Evolutionary conservation across 2,888 invertebrate genomes (phyloP), one percentile per base, ranked within the genome.

Genomic region (Nineta flava): DNA sequence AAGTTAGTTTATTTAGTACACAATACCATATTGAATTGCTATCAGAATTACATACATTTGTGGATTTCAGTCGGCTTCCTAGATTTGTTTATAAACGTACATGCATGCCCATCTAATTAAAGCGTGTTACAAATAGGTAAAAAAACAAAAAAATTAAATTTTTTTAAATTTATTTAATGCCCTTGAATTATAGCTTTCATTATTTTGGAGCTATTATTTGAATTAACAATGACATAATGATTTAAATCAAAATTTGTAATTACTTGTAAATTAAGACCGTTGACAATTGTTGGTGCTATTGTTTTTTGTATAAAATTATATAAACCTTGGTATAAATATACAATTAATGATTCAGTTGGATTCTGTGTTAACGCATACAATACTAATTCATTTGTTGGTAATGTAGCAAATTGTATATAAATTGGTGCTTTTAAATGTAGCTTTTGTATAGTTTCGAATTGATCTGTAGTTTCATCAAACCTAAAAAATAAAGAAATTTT

Each of bases 241-340:
- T 58, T 55, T 32, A 57, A 55, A 38, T 56, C 54, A 7, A 32
- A n/a, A 9, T 56, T 55, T 41, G 56, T 56, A 51, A 65, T 61
- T 31, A 42, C 48, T 49, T 50, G 19, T 17, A 43, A 15, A 45
- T 35, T 26, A 50, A 21, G 9, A 51, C 48, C 10, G 47, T 46
- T 13, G 1, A 53, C 48, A 40, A 61, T 51, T 17, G 57, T 57
- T 2, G 58, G 54, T 9, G 57, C 57, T 5, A 55, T 53, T 26
- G 60, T 55, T 55, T 58, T 59, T 50, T 56, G 53, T 44, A 50
- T 54, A 55, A 72, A 73, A 5, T 69, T 68, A 31, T 61, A 56
- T 9, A 69, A 59, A 1, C 73, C 73, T 51, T 63, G 60, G 47
- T 68, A 69, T 45, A 63, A 60, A 56, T 67, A 72, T 21, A 71